Evolutionary conservation across 2,113 vertebrate species (phyloP).

Genomic region (Lepisosteus oculatus): DNA sequence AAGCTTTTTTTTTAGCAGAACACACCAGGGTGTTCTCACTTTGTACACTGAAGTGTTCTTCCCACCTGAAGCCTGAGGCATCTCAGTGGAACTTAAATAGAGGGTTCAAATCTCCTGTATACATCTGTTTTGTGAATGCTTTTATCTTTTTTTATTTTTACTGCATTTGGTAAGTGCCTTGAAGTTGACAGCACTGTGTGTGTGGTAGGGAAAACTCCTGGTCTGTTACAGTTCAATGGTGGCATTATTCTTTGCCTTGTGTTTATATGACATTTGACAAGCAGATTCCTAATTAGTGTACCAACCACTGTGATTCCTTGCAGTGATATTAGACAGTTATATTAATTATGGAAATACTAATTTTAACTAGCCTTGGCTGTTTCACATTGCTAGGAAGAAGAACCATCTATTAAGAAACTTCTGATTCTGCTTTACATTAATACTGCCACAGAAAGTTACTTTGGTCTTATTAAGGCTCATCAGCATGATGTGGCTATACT

Average conservation of each 20-base stretch:
- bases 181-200: background rate
- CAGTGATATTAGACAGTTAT: background rate
- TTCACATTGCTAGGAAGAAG: too few relatives aligned
- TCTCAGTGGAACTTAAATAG: constrained; percentile 1
- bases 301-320: background rate
- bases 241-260: background rate
- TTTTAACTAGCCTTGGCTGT: too few relatives aligned
- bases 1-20: background rate
- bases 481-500: too few relatives aligned
- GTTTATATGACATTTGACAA: background rate
- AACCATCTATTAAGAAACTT: too few relatives aligned
- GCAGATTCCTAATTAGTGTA: background rate
- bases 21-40: background rate
- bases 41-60: background rate
- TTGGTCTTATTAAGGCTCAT: too few relatives aligned
- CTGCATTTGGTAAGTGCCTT: background rate
- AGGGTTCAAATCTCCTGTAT: background rate
- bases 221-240: background rate
- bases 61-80: background rate
- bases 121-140: constrained; percentile 7
- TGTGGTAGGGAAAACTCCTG: background rate
- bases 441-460: too few relatives aligned
- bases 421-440: too few relatives aligned
- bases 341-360: too few relatives aligned
- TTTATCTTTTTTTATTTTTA: background rate